Conservation (phyloP, 1,140 invertebrate genomes). For the Drosophila neocordata region DNA sequence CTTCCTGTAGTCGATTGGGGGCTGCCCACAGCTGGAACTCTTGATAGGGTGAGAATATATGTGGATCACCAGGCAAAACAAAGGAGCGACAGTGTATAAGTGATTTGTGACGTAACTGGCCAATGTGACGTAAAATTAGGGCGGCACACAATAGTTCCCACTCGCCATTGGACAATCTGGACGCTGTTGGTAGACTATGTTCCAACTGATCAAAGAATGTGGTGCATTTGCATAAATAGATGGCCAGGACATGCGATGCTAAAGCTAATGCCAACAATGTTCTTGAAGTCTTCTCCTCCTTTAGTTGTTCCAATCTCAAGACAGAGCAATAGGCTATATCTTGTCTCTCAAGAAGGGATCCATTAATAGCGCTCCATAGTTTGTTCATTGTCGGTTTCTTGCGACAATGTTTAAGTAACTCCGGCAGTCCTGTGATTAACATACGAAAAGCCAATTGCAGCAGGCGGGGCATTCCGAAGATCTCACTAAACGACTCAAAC, state of each 20-base stretch:
- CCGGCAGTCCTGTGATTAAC: slow-evolving; percentile 62
- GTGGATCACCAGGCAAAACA: slow-evolving; percentile 64
- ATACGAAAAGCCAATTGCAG: slow-evolving; percentile 60
- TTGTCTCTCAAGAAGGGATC: slow-evolving; percentile 47
- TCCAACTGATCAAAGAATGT: slow-evolving; percentile 66
- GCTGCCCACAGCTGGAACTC: slow-evolving; percentile 62
- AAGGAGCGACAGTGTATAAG: slow-evolving; percentile 63
- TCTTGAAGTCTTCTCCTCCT: slow-evolving; percentile 41
- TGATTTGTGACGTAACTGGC: slow-evolving; percentile 55
- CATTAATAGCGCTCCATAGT: slow-evolving; percentile 63
- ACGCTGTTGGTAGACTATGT: slow-evolving; percentile 49
- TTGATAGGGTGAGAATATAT: slow-evolving; percentile 56
- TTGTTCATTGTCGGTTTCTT: slow-evolving; percentile 66
- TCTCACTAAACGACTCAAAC: slow-evolving; percentile 58
- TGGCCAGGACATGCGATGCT: slow-evolving; percentile 53
- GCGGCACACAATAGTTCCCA: slow-evolving; percentile 62
- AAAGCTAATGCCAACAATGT: slow-evolving; percentile 50
- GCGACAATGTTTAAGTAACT: slow-evolving; percentile 55
- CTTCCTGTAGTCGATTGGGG: slow-evolving; percentile 50
- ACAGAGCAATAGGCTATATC: slow-evolving; percentile 62
- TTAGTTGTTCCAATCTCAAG: slow-evolving; percentile 44
- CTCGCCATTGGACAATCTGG: slow-evolving; percentile 54
- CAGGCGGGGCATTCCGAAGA: slow-evolving; percentile 59
- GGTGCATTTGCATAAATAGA: slow-evolving; percentile 64
- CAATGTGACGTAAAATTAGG: slow-evolving; percentile 56